A percentile compares a stretch with the other conserved stretches of the same genome.
Evolutionary conservation across 1,140 invertebrate species (phyloP).

Genomic region (Zaprionus taronus): DNA sequence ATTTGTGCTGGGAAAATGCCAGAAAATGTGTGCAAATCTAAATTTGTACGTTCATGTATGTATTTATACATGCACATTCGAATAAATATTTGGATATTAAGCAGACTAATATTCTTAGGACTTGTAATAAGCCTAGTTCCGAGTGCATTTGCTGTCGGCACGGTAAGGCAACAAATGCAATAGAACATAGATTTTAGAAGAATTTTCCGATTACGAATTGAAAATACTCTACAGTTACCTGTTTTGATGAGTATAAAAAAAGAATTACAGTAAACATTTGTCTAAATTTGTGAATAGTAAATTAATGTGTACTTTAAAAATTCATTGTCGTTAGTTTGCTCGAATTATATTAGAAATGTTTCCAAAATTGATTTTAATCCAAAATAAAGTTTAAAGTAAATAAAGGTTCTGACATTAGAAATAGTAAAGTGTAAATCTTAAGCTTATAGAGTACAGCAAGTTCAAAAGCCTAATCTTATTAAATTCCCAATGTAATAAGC

Average conservation of each 20-base stretch:
- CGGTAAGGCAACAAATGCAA: conserved; percentile 22
- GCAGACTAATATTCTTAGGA: conserved; percentile 45
- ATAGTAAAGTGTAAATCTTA: too few relatives aligned
- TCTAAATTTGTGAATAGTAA: too few relatives aligned
- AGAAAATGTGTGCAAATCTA: conserved; percentile 21
- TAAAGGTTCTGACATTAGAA: too few relatives aligned
- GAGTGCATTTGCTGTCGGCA: conserved; percentile 47
- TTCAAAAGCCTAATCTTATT: neutral
- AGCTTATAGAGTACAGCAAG: neutral
- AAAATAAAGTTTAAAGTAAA: too few relatives aligned
- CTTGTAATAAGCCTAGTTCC: conserved; percentile 63
- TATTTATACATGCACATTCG: neutral
- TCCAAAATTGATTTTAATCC: too few relatives aligned
- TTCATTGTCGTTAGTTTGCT: too few relatives aligned
- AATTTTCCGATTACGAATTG: neutral
- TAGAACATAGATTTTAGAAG: neutral
- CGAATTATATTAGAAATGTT: too few relatives aligned
- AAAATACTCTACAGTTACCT: neutral
- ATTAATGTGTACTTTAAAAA: too few relatives aligned
- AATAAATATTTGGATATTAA: conserved; percentile 42
- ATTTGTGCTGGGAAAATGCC: conserved; percentile 47
- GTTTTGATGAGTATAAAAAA: too few relatives aligned
- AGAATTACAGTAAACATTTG: too few relatives aligned
- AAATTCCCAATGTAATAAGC: conserved; percentile 14
- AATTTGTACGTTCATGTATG: conserved; percentile 11